Percentiles rank a stretch among this genome's conserved stretches.
Conservation (phyloP, 1,140 invertebrate genomes). For the Berghia stephanieae region DNA sequence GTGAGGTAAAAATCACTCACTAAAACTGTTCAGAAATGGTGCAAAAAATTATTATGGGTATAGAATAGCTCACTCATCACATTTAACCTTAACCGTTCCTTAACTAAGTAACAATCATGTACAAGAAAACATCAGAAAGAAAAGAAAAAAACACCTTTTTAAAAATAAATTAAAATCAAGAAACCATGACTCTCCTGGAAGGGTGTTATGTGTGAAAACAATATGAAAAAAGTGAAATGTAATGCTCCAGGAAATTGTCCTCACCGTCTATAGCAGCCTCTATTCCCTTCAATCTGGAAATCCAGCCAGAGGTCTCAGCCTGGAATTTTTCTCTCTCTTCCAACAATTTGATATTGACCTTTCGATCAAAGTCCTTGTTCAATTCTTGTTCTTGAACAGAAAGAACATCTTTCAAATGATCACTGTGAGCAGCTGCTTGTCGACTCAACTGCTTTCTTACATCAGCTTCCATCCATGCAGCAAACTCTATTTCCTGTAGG, state of each 20-base stretch:
- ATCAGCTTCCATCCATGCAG: conserved; percentile 77
- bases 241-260: conserved; percentile 46
- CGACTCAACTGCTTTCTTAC: conserved; percentile 80
- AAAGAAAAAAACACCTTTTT: too few relatives aligned
- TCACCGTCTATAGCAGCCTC: conserved; percentile 86
- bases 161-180: too few relatives aligned
- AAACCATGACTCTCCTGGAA: too few relatives aligned
- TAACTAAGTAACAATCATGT: too few relatives aligned
- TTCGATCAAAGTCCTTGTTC: conserved; percentile 72
- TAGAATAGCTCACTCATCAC: too few relatives aligned
- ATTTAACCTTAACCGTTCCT: too few relatives aligned
- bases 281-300: conserved; percentile 86
- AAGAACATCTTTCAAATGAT: conserved; percentile 81
- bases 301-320: conserved; percentile 80
- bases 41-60: too few relatives aligned
- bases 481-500: conserved; percentile 73
- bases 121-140: too few relatives aligned
- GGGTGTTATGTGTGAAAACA: background rate
- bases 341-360: conserved; percentile 72
- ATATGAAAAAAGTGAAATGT: background rate
- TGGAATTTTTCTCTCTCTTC: conserved; percentile 78
- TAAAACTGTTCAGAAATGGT: too few relatives aligned
- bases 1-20: too few relatives aligned
- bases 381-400: conserved; percentile 77
- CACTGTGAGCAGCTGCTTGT: conserved; percentile 83